Percentiles rank a stretch among this genome's conserved stretches.
These are phyloP conservation scores for Cephalotes varians DNA, from an alignment of 2,888 invertebrate species.

Conservation along the genomic window DNA sequence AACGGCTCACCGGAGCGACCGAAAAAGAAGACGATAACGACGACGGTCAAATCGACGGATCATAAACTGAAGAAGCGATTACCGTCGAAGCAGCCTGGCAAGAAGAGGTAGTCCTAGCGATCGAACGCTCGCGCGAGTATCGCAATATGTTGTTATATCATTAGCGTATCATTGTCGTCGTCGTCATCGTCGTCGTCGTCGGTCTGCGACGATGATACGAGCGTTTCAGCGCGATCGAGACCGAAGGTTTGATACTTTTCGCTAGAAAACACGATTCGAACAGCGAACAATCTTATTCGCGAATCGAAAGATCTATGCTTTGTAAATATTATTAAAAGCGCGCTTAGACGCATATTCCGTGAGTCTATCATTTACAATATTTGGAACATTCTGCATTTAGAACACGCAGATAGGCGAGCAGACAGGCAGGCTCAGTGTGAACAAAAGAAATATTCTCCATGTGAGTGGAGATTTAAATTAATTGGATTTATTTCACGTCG, in stretches of 20 bases:
- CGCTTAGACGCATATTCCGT: conserved; percentile 30
- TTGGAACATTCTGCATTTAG: conserved; percentile 7
- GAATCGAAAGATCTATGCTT: conserved; percentile 3
- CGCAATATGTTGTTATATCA: conserved; percentile 49
- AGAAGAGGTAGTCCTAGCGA: conserved; percentile 85
- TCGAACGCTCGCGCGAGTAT: conserved; percentile 70
- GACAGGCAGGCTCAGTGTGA: background rate
- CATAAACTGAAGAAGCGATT: conserved; percentile 82
- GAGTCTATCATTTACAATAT: conserved; percentile 17
- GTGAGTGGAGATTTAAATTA: conserved; percentile 42
- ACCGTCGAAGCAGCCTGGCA: conserved; percentile 80
- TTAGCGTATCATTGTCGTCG: too few relatives aligned
- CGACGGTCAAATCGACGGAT: conserved; percentile 77
- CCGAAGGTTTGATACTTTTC: background rate
- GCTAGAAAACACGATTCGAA: background rate
- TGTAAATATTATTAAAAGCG: conserved; percentile 40
- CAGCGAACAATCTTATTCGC: conserved; percentile 12
- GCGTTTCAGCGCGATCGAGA: conserved; percentile 42
- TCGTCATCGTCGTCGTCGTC: conserved; percentile 31
- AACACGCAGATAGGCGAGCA: background rate
- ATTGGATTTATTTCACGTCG: conserved; percentile 27
- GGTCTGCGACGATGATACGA: conserved; percentile 22
- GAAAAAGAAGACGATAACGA: conserved; percentile 84
- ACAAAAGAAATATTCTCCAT: conserved; percentile 29
- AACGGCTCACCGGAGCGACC: conserved; percentile 87